Evolutionary conservation across 2,888 invertebrate species (phyloP), one percentile per base, ranked within the genome.

Genomic region (Pedicia rivosa): DNA sequence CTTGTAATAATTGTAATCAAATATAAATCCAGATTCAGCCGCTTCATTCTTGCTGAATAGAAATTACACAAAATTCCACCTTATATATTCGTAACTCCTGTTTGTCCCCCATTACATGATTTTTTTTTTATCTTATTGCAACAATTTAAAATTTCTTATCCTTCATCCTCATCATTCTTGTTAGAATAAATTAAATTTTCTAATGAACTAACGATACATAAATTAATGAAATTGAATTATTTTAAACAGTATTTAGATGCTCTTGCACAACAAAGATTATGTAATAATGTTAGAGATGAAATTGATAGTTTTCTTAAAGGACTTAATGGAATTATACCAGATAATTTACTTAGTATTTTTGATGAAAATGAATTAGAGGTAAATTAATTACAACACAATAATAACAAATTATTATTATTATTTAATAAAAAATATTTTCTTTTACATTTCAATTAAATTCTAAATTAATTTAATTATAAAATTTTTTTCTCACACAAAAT

Each of bases 341-440:
- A 88, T 63, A 84, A 88, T 64, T 70, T 92, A 48, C 69, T 94
- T 43, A 86, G 87, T 54, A 90, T 91, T 57, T 92, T 94, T 63
- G 91, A 92, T 64, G 92, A 92, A 63, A 88, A 90, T 63, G 92
- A 94, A 63, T 68, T 94, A 17, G 92, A 94, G 80, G 87, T 88
- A 56, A n/a, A n/a, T n/a, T n/a, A n/a, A 56, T 42, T 44, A 31
- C 10, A 14, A 20, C 9, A 28, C 10, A 36, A 16, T 36, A 20
- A 16, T 36, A n/a, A n/a, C n/a, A n/a, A n/a, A n/a, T n/a, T n/a
- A n/a, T n/a, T 19, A 19, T 19, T 29, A 19, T 30, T 39, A n/a
- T 4, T 24, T 24, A 5, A 24, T 3, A 24, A 24, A 24, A 7
- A 24, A 10, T 5, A 24, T 10, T 20, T 20, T 20, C 8, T 20